phyloP scores from a whole-genome alignment of 2,113 vertebrate species.

The Struthio camelus region DNA sequence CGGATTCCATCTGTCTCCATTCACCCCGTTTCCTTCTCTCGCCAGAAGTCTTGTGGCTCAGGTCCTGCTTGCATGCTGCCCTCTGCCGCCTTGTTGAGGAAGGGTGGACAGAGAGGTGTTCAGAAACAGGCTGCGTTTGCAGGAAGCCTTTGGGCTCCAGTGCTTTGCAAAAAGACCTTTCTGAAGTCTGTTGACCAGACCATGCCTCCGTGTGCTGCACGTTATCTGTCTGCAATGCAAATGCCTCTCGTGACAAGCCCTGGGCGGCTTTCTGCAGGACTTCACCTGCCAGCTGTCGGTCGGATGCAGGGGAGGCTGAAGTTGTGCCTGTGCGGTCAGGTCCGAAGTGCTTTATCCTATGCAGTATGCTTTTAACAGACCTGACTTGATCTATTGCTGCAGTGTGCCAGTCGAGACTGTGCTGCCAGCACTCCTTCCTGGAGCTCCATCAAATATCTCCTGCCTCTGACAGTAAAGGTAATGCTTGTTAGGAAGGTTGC shows the following conservation, averaged over 20 bases:
- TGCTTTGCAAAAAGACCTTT: not conserved
- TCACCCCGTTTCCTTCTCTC: not conserved
- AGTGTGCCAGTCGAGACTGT: not conserved
- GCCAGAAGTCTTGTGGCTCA: not conserved
- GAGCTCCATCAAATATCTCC: not conserved
- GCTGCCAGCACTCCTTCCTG: fast-evolving
- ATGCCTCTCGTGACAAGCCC: not conserved
- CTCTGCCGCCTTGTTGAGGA: not conserved
- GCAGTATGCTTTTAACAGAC: fast-evolving
- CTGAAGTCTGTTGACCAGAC: not conserved
- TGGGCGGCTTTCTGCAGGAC: not conserved
- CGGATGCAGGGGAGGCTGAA: not conserved
- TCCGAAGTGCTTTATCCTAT: not conserved
- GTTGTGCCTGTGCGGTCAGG: not conserved
- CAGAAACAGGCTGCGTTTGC: fast-evolving
- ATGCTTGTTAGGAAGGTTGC: not conserved
- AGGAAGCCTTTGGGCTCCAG: not conserved
- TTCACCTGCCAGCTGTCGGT: not conserved
- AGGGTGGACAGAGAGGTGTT: not conserved
- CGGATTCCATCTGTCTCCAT: conserved; percentile 7
- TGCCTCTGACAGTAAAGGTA: not conserved
- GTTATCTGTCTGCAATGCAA: not conserved
- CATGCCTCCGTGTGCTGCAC: fast-evolving
- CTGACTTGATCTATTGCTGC: not conserved
- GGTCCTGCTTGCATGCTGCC: conserved; percentile 23